Conservation (phyloP, 2,797 vertebrate genomes). For the Crax fasciolata region DNA sequence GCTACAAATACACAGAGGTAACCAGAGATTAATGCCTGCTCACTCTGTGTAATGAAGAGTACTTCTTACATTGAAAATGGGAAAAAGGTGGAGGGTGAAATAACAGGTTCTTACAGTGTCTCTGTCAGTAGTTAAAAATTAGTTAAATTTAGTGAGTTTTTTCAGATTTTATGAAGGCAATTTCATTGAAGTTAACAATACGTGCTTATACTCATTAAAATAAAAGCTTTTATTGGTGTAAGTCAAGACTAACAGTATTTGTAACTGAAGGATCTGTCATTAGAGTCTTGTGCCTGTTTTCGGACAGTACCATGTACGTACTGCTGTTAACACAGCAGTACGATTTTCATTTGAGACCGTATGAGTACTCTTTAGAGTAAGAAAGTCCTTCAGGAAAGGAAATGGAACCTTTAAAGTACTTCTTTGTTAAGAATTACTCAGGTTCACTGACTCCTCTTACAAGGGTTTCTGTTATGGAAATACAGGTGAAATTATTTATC, state of each 20-base stretch:
- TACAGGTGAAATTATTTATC: not conserved
- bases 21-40: not conserved
- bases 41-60: not conserved
- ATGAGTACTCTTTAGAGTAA: not conserved
- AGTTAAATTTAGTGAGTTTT: not conserved
- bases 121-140: not conserved
- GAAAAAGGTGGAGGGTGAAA: not conserved
- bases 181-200: not conserved
- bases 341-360: not conserved
- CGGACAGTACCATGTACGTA: not conserved
- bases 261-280: not conserved
- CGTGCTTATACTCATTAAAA: not conserved
- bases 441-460: not conserved
- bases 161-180: not conserved
- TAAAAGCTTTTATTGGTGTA: not conserved
- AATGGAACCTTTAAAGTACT: not conserved
- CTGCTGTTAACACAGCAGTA: not conserved
- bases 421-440: not conserved
- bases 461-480: not conserved
- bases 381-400: not conserved
- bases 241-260: not conserved
- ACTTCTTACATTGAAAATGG: not conserved
- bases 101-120: not conserved
- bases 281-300: not conserved
- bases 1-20: constrained; percentile 94